phyloP scores from a whole-genome alignment of 2,797 vertebrate genomes.

The Dendrocincla fuliginosa region DNA sequence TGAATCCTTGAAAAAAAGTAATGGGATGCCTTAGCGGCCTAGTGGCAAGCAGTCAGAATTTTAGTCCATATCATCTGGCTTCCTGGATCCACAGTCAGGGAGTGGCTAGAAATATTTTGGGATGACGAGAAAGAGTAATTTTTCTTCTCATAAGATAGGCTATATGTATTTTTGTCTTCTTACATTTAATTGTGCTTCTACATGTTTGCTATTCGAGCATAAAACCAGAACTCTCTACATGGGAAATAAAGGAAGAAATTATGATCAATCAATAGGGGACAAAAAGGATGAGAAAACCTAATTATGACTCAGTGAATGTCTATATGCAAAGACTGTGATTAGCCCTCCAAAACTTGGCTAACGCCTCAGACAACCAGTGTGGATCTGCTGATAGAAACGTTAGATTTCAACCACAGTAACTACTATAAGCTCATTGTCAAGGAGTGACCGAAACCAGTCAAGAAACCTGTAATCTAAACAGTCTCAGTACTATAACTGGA shows the following conservation, averaged over 20 bases:
- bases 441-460: neutral
- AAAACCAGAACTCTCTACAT: neutral
- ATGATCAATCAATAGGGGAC: neutral
- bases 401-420: neutral
- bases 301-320: neutral
- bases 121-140: neutral
- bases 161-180: neutral
- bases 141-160: neutral
- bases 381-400: neutral
- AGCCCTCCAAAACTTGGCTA: neutral
- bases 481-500: neutral
- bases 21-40: neutral
- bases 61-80: neutral
- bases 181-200: neutral
- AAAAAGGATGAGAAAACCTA: neutral
- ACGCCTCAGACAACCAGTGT: neutral
- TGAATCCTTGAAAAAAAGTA: neutral
- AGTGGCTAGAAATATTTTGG: neutral
- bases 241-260: neutral
- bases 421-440: neutral
- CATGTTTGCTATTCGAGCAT: neutral
- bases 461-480: constrained; percentile 10
- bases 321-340: neutral
- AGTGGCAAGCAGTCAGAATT: neutral
- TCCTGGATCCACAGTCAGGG: neutral